A percentile compares a stretch with the other conserved stretches of the same genome.
phyloP scores from a whole-genome alignment of 2,113 vertebrate species.

The Puma concolor region DNA sequence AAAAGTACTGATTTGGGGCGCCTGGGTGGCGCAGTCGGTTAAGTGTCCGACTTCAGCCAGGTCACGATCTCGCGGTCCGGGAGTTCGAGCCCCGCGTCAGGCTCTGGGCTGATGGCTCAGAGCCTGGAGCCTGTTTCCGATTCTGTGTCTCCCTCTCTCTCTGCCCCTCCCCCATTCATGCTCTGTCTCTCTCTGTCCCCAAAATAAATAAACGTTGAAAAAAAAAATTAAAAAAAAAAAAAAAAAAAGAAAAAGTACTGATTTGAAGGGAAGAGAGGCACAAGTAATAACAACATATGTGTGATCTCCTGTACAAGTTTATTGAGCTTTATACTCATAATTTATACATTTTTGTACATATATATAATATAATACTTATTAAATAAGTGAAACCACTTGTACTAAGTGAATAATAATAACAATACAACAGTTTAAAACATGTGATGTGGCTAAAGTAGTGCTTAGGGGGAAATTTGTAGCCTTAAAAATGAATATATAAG shows the following conservation, averaged over 20 bases:
- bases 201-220: no score
- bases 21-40: no score
- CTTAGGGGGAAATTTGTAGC: neutral
- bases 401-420: neutral
- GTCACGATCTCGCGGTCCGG: no score
- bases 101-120: no score
- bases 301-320: neutral
- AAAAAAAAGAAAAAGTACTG: neutral
- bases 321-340: neutral
- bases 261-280: neutral
- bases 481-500: neutral
- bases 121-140: no score
- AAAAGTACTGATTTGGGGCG: neutral
- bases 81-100: no score
- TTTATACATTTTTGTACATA: neutral
- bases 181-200: no score
- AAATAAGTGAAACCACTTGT: neutral
- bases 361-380: neutral
- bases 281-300: neutral
- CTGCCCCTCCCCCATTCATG: no score
- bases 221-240: no score
- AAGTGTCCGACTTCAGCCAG: no score
- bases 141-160: no score
- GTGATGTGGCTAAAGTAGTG: neutral
- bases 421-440: slow-evolving; percentile 32